phyloP scores from a whole-genome alignment of 92 coral and sea anemone species.

The Isaurus tuberculatus region DNA sequence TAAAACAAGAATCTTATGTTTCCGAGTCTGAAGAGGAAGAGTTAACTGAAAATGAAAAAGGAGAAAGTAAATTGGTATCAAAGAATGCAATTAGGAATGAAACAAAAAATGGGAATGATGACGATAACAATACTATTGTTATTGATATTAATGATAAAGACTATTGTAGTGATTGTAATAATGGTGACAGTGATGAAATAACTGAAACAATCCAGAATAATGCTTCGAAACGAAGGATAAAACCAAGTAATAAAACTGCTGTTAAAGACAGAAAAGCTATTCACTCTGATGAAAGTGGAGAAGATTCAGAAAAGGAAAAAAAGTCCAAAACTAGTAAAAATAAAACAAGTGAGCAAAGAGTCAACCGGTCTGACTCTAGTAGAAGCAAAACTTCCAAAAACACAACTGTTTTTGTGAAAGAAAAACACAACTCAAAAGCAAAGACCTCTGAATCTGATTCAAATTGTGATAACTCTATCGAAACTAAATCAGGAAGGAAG shows the following conservation, averaged over 20 bases:
- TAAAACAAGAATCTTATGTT: slow-evolving; percentile 14
- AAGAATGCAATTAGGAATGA: neutral
- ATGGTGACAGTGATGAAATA: slow-evolving; percentile 27
- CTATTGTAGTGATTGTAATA: slow-evolving; percentile 51
- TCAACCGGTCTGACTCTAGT: neutral
- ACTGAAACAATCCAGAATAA: neutral
- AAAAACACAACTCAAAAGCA: neutral
- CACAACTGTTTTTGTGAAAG: slow-evolving; percentile 1
- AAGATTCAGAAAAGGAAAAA: slow-evolving; percentile 1
- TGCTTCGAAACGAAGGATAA: neutral
- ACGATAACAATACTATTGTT: slow-evolving; percentile 35
- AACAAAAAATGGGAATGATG: slow-evolving; percentile 8
- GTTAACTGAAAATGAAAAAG: neutral
- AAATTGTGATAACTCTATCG: neutral
- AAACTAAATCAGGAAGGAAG: neutral
- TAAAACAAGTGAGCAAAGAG: neutral
- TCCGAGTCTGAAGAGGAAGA: neutral
- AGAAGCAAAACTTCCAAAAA: neutral
- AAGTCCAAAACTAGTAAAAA: slow-evolving; percentile 7
- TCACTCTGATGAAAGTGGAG: slow-evolving; percentile 18
- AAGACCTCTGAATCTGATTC: neutral
- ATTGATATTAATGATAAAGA: slow-evolving; percentile 35
- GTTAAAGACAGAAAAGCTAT: neutral
- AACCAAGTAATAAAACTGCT: neutral
- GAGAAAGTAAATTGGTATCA: neutral